phyloP scores from a whole-genome alignment of 2,113 vertebrate species.

The Pelvicachromis taeniatus region DNA sequence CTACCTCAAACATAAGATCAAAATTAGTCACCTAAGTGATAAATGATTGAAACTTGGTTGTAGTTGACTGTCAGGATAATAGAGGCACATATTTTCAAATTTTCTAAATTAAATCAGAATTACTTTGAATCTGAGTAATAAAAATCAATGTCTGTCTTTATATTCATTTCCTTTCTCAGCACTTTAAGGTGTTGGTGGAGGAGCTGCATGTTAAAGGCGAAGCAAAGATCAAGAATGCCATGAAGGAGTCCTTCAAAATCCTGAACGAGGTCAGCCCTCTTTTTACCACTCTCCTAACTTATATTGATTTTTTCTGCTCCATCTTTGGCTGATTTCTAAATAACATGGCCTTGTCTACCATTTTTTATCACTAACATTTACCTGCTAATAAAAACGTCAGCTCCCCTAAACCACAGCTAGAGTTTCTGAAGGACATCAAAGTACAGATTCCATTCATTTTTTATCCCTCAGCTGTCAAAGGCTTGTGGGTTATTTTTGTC shows the following conservation, averaged over 20 bases:
- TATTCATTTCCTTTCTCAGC: slow-evolving; percentile 63
- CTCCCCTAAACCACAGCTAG: neutral
- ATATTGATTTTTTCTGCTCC: neutral
- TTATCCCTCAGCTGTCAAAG: neutral
- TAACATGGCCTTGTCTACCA: accelerated
- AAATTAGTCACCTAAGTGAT: neutral
- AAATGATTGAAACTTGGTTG: neutral
- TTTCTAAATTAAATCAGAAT: neutral
- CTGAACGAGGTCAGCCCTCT: slow-evolving; percentile 79
- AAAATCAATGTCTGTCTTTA: neutral
- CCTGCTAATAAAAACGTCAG: neutral
- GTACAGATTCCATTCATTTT: neutral
- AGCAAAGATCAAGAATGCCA: slow-evolving; percentile 84
- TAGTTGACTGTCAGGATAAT: neutral
- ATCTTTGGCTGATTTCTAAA: neutral
- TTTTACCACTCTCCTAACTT: neutral
- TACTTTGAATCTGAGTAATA: neutral
- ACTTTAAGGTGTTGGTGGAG: slow-evolving; percentile 90
- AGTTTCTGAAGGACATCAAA: neutral
- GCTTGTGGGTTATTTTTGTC: neutral
- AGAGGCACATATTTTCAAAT: neutral
- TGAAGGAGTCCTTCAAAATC: slow-evolving; percentile 91
- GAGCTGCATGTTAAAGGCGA: slow-evolving; percentile 90
- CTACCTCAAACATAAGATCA: neutral
- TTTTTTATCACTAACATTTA: neutral